These are phyloP conservation scores for Spialia ferax DNA, from an alignment of 2,888 invertebrate genomes.

Conservation along the genomic window DNA sequence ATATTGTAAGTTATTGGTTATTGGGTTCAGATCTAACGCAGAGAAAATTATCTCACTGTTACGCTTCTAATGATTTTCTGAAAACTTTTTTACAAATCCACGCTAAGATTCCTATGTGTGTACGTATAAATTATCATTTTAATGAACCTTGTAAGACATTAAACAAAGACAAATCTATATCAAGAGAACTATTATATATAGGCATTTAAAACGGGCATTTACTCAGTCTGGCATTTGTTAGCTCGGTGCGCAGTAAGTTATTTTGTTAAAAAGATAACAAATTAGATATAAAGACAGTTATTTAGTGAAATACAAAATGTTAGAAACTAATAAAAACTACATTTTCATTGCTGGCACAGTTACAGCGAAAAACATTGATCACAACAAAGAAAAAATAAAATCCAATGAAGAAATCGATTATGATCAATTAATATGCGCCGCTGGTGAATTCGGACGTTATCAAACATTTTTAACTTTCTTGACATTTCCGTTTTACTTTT, in stretches of 20 bases:
- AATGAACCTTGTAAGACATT: too few relatives aligned
- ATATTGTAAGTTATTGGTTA: too few relatives aligned
- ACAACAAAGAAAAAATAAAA: not conserved
- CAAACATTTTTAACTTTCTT: conserved; percentile 62
- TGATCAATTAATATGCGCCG: conserved; percentile 61
- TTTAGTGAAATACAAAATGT: not conserved
- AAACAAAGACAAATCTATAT: too few relatives aligned
- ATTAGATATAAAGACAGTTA: not conserved
- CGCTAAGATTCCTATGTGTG: too few relatives aligned
- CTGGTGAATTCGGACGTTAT: conserved; percentile 69
- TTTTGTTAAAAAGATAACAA: not conserved
- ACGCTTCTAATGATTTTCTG: too few relatives aligned
- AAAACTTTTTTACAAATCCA: too few relatives aligned
- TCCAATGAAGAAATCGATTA: conserved; percentile 53
- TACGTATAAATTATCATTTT: too few relatives aligned
- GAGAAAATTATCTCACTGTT: too few relatives aligned
- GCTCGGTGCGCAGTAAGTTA: not conserved
- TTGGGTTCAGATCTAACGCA: too few relatives aligned
- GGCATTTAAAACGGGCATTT: not conserved
- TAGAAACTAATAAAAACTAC: not conserved
- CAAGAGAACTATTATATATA: conserved; percentile 8
- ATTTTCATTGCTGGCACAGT: too few relatives aligned
- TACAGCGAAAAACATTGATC: not conserved
- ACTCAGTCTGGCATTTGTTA: not conserved
- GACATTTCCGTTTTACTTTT: conserved; percentile 66